Evolutionary conservation across 2,888 invertebrate genomes (phyloP), one percentile per base, ranked within the genome.

Genomic region (Schizotus pectinicornis): DNA sequence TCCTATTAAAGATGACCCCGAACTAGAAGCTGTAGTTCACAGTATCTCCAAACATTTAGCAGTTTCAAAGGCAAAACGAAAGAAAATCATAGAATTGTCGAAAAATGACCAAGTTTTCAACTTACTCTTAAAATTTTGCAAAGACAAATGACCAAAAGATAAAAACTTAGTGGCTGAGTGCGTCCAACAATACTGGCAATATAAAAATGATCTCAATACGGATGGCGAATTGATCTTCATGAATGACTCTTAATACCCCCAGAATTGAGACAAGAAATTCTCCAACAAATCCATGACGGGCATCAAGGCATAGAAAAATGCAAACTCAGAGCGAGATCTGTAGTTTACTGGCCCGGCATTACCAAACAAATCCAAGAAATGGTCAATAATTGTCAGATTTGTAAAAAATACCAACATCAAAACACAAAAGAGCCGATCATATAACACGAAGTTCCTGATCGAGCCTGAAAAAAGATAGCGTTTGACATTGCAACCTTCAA

Each of bases 141-240:
- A 53, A 14, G 35, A 50, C 12, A 63, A 62, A 6, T 67, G 64
- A 65, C 67, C 68, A 35, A 11, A 32, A 22, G 8, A 14, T 7
- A 46, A 31, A 13, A 36, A 36, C 46, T 7, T 38, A 48, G 3
- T 67, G n/a, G 13, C 33, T 33, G 55, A 61, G 14, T 49, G 62
- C 22, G 32, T 67, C 7, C 64, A 43, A 59, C 50, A 56, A 9
- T 73, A 64, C 61, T 71, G 61, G 54, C 67, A 68, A 46, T 13
- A 59, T 37, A 65, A 62, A 57, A 61, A 64, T 55, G 63, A 68
- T n/a, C 41, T 70, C 5, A 51, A 41, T 53, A 39, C 67, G n/a
- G 64, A 67, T 47, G 50, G 70, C 33, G 56, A 43, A 32, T 43
- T 72, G 45, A 32, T 67, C 38, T 72, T 65, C 53, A 62, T 60